Conservation (phyloP, 2,888 invertebrate genomes). For the Hofmannophila pseudospretella region DNA sequence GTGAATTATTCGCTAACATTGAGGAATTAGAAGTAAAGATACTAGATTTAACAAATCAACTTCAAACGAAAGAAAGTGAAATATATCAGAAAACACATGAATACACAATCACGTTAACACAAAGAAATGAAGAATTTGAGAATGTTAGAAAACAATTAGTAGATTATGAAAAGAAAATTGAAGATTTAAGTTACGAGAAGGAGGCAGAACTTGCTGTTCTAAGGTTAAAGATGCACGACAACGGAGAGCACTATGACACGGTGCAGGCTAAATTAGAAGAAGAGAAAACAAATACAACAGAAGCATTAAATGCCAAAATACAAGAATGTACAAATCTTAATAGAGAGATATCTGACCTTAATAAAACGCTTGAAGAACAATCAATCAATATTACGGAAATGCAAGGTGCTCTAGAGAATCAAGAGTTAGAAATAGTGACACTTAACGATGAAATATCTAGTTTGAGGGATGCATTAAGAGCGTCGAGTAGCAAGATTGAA, state of each 20-base stretch:
- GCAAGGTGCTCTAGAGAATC: slow-evolving; percentile 80
- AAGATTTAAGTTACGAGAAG: slow-evolving; percentile 71
- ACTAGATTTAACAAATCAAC: slow-evolving; percentile 41
- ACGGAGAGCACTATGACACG: slow-evolving; percentile 45
- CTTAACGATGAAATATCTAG: slow-evolving; percentile 81
- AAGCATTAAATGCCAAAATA: slow-evolving; percentile 60
- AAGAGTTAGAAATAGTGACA: slow-evolving; percentile 85
- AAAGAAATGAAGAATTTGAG: slow-evolving; percentile 65
- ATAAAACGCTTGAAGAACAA: slow-evolving; percentile 72
- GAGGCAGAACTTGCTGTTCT: slow-evolving; percentile 74
- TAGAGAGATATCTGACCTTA: slow-evolving; percentile 72
- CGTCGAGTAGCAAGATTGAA: slow-evolving; percentile 52
- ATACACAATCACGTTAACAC: slow-evolving; percentile 42
- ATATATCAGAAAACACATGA: slow-evolving; percentile 62
- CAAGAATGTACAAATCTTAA: slow-evolving; percentile 68
- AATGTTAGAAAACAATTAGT: slow-evolving; percentile 53
- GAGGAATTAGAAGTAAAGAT: slow-evolving; percentile 35
- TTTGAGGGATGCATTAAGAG: slow-evolving; percentile 43
- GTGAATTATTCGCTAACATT: slow-evolving; percentile 32
- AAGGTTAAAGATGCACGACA: slow-evolving; percentile 72
- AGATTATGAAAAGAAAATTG: slow-evolving; percentile 61
- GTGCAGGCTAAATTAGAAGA: slow-evolving; percentile 36
- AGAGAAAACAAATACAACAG: slow-evolving; percentile 43
- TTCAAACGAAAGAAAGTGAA: slow-evolving; percentile 57
- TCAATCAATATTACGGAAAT: slow-evolving; percentile 75